Evolutionary conservation across 2,888 invertebrate genomes (phyloP).

Genomic region (Plagodis dolabraria): DNA sequence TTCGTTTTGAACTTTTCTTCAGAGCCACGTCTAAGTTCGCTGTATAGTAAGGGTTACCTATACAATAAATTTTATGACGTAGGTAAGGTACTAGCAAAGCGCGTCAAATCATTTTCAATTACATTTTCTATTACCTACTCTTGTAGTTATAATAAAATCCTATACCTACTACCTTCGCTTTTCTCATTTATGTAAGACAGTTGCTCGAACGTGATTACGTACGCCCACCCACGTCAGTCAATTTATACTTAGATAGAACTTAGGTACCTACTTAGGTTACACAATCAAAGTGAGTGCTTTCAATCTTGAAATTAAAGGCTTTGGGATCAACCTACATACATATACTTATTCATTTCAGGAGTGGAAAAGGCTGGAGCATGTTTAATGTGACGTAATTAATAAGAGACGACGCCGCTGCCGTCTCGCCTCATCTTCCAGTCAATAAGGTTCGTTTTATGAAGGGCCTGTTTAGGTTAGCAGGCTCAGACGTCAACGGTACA

Average conservation of each 20-base stretch:
- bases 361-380: slow-evolving; percentile 53
- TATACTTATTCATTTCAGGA: slow-evolving; percentile 32
- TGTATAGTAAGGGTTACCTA: too few species aligned
- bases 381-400: slow-evolving; percentile 75
- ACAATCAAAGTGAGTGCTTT: slow-evolving; percentile 41
- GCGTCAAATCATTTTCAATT: too few species aligned
- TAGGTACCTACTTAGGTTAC: slow-evolving; percentile 7
- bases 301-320: slow-evolving; percentile 37
- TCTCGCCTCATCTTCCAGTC: slow-evolving; percentile 57
- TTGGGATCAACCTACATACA: slow-evolving; percentile 44
- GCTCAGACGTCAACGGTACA: slow-evolving; percentile 53
- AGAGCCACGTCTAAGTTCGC: too few species aligned
- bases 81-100: too few species aligned
- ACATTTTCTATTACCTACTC: too few species aligned
- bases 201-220: background rate
- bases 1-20: too few species aligned
- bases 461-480: slow-evolving; percentile 54
- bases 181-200: too few species aligned
- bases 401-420: slow-evolving; percentile 55
- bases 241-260: background rate
- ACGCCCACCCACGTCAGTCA: background rate
- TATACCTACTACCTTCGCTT: too few species aligned
- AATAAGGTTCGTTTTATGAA: slow-evolving; percentile 65
- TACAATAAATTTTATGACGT: too few species aligned
- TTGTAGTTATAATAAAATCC: too few species aligned